These are phyloP conservation scores for Bedellia somnulentella DNA, from an alignment of 2,888 invertebrate species.

Conservation along the genomic window DNA sequence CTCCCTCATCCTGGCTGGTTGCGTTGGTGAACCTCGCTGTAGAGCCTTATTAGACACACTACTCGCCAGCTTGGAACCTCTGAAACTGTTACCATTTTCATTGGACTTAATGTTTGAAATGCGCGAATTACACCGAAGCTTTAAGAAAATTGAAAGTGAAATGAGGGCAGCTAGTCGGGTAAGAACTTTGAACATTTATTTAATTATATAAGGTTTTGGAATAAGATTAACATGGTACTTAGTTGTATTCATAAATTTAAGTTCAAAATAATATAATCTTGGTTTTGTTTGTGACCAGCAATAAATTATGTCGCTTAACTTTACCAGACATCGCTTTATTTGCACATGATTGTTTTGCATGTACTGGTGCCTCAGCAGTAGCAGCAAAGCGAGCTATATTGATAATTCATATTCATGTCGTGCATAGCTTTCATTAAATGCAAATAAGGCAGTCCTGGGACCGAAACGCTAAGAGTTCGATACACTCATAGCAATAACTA, in stretches of 20 bases:
- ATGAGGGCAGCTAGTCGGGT: constrained; percentile 56
- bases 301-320: too few species aligned
- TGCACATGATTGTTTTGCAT: constrained; percentile 59
- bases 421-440: constrained; percentile 59
- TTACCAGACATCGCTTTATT: too few species aligned
- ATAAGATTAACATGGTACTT: too few species aligned
- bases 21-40: constrained; percentile 57
- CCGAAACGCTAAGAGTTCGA: too few species aligned
- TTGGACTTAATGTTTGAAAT: constrained; percentile 81
- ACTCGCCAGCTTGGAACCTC: constrained; percentile 74
- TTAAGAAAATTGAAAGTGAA: constrained; percentile 67
- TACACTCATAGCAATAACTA: too few species aligned
- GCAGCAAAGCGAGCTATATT: constrained; percentile 16
- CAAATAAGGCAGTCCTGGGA: constrained; percentile 44
- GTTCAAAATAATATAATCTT: too few species aligned
- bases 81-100: constrained; percentile 79
- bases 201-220: neutral
- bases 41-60: constrained; percentile 71
- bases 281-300: too few species aligned
- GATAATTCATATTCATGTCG: constrained; percentile 30
- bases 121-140: constrained; percentile 73
- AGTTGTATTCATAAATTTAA: too few species aligned
- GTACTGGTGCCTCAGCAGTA: constrained; percentile 42
- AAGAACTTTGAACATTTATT: constrained; percentile 16
- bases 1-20: constrained; percentile 71